Conservation (phyloP, 2,888 invertebrate genomes). For the Heliconius sara region DNA sequence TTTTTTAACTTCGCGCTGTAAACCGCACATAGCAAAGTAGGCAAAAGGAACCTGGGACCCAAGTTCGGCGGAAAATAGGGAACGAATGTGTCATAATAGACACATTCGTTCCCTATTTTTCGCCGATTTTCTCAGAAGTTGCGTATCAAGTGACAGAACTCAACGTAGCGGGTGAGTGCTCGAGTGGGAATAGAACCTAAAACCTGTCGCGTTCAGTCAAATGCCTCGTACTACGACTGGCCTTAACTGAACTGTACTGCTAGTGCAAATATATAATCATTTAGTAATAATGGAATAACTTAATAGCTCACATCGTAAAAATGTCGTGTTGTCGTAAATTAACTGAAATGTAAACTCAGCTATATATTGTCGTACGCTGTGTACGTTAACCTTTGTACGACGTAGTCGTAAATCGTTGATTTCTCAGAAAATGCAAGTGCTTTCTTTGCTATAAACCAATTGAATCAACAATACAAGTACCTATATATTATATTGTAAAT, state of each 20-base stretch:
- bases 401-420: slow-evolving; percentile 10
- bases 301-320: not conserved
- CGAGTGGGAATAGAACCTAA: too few relatives aligned
- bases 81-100: too few relatives aligned
- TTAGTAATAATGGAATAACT: not conserved
- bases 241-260: too few relatives aligned
- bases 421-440: slow-evolving; percentile 6
- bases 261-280: not conserved
- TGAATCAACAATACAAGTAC: not conserved
- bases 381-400: slow-evolving; percentile 4
- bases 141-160: too few relatives aligned
- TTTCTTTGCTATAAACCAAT: not conserved
- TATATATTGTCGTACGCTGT: not conserved
- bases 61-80: too few relatives aligned
- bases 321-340: not conserved
- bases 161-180: too few relatives aligned
- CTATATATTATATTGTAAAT: not conserved
- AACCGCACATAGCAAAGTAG: too few relatives aligned
- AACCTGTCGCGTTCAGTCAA: too few relatives aligned
- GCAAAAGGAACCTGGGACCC: too few relatives aligned
- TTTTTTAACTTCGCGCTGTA: not conserved
- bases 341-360: slow-evolving; percentile 6
- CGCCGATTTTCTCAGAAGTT: too few relatives aligned
- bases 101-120: too few relatives aligned
- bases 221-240: too few relatives aligned